Percentiles rank a stretch among this genome's conserved stretches.
Evolutionary conservation across 2,797 vertebrate genomes (phyloP).

Genomic region (Alca torda): DNA sequence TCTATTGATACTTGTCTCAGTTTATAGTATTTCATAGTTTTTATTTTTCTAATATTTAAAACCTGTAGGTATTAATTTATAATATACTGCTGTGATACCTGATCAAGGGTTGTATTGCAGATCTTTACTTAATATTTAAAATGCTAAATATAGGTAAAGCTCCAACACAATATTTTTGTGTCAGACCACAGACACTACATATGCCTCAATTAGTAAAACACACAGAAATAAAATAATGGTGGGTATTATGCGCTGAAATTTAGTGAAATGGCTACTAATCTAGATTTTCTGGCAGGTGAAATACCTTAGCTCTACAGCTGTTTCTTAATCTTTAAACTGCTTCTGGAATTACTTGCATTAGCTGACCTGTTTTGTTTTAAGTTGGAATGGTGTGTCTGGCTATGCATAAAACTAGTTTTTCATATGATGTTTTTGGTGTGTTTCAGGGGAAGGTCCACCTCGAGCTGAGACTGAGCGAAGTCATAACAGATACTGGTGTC

Average conservation of each 20-base stretch:
- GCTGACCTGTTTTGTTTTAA: neutral
- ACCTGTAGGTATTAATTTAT: neutral
- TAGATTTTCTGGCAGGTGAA: neutral
- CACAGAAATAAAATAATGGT: neutral
- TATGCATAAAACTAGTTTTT: neutral
- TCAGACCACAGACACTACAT: neutral
- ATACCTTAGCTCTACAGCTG: neutral
- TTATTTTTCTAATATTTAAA: neutral
- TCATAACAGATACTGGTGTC: constrained; percentile 94
- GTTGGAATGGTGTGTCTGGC: neutral
- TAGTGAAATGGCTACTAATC: neutral
- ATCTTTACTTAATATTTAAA: neutral
- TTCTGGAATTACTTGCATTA: neutral
- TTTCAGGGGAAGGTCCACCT: constrained; percentile 97
- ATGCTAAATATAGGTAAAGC: neutral
- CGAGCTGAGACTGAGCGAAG: constrained; percentile 94
- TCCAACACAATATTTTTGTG: neutral
- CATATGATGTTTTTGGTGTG: neutral
- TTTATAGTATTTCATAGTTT: neutral
- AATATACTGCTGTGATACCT: neutral
- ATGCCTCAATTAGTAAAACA: neutral
- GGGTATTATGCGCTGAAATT: neutral
- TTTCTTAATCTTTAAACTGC: neutral
- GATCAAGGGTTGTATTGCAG: neutral
- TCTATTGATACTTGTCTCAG: neutral